These are phyloP conservation scores for Microtus ochrogaster DNA, from an alignment of 2,113 vertebrate species.

Conservation along the genomic window DNA sequence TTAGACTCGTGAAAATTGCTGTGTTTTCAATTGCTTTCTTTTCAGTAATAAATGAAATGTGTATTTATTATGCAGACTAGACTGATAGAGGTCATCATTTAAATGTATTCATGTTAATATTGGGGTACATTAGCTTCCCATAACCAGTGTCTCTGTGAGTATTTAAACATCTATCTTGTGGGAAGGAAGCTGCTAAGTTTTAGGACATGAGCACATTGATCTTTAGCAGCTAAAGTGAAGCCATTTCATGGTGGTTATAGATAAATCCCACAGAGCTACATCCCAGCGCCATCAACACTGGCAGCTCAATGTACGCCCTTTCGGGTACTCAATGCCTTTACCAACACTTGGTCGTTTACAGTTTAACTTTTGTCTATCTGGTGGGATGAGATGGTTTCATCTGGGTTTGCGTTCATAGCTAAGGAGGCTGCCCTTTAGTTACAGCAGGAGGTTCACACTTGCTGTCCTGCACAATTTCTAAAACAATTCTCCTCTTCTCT, in stretches of 20 bases:
- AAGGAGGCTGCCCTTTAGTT: not conserved
- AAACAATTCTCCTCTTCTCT: not conserved
- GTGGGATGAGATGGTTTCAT: not conserved
- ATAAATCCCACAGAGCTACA: not conserved
- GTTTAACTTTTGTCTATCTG: not conserved
- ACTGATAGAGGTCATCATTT: not conserved
- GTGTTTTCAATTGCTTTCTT: not conserved
- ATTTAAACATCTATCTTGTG: not conserved
- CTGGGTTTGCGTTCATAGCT: not conserved
- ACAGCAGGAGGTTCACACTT: not conserved
- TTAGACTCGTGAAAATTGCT: not conserved
- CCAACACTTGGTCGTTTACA: not conserved
- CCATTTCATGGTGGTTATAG: not conserved
- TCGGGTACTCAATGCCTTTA: not conserved
- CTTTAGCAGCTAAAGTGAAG: not conserved
- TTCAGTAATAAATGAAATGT: not conserved
- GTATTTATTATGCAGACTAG: not conserved
- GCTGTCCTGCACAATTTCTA: not conserved
- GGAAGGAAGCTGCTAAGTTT: not conserved
- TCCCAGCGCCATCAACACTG: not conserved
- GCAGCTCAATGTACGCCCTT: not conserved
- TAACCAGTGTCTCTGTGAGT: not conserved
- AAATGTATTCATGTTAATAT: not conserved
- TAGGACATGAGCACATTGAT: accelerated
- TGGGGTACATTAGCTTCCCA: not conserved